These are phyloP conservation scores for Aurelia sp. DNA, from an alignment of 30 jellyfish, hydroid and myxozoan species.

Conservation along the genomic window DNA sequence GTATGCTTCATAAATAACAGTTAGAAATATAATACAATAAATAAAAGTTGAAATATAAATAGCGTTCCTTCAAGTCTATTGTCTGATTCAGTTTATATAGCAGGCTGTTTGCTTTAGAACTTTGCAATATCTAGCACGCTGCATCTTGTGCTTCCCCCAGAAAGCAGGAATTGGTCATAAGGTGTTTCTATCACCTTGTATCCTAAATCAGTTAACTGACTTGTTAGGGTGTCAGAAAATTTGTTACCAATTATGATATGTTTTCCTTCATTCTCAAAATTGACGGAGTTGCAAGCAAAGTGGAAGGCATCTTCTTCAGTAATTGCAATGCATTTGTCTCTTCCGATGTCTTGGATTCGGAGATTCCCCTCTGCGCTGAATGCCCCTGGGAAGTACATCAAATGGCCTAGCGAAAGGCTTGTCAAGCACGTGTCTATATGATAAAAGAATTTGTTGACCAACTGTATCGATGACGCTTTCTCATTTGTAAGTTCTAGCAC, in stretches of 20 bases:
- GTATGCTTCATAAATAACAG: no score
- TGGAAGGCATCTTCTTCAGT: constrained; percentile 69
- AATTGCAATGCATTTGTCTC: constrained; percentile 32
- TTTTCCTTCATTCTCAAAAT: constrained; percentile 52
- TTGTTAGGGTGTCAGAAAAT: constrained; percentile 36
- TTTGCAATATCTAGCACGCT: constrained; percentile 57
- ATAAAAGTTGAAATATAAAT: no score
- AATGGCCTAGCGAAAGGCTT: constrained; percentile 62
- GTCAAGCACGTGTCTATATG: constrained; percentile 78
- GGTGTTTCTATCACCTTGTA: constrained; percentile 58
- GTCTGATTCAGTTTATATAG: not conserved
- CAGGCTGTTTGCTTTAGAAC: not conserved
- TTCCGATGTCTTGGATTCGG: constrained; percentile 60
- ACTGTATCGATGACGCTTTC: constrained; percentile 39
- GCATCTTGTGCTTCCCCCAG: constrained; percentile 78
- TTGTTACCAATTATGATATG: constrained; percentile 67
- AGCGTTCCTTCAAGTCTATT: not conserved
- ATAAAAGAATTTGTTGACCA: constrained; percentile 65
- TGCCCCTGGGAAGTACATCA: constrained; percentile 67
- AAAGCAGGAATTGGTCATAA: constrained; percentile 49
- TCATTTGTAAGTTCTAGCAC: constrained; percentile 39
- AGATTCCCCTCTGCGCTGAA: constrained; percentile 63
- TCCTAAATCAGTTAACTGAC: constrained; percentile 31
- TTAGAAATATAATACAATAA: no score
- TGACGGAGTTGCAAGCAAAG: constrained; percentile 66